Base-by-base conservation (phyloP, 2,113 vertebrate species). In the Henicopernis longicauda region DNA sequence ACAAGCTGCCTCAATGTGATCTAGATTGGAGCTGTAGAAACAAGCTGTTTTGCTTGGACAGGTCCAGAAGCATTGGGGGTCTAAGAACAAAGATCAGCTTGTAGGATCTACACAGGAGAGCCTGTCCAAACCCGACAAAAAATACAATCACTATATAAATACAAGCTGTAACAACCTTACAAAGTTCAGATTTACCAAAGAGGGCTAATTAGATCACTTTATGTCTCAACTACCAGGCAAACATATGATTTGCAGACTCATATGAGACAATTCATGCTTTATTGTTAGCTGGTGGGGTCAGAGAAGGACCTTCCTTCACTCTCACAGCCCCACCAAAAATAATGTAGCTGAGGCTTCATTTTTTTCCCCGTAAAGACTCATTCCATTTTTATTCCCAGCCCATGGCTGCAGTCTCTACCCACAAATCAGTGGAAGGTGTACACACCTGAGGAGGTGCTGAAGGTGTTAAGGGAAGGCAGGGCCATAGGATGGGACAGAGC, bases 321-420 rank as follows among this genome's bases (percentile, higher is more conserved):
- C 21, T 14, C 29, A 45, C 5, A 57, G 36, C 26, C 29, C 22
- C 36, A n/a, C 3, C 8, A 76, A 55, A 92, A 69, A 18, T 11
- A 69, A n/a, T 2, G 1, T 14, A 59, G 42, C 44, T 49, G 61
- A 85, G 49, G 47, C 10, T 52, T 61, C 0, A 0, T 27, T 22
- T 2, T 14, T 66, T 61, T 25, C 6, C 13, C 34, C 8, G 3
- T 26, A 26, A 55, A 89, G 65, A 20, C 36, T 72, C 22, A 20
- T n/a, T 11, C 9, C 1, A 2, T 50, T 80, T 88, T 82, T 76
- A 40, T 45, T 84, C 26, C 26, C 74, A 65, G 40, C 22, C 36
- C 19, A 20, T 16, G 8, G 23, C 11, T 73, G 63, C 59, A 73
- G 34, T 20, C n/a, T 47, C 15, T 40, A 61, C 20, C 26, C 22